Base-by-base conservation (phyloP, 1,140 invertebrate species). In the Achatina immaculata region DNA sequence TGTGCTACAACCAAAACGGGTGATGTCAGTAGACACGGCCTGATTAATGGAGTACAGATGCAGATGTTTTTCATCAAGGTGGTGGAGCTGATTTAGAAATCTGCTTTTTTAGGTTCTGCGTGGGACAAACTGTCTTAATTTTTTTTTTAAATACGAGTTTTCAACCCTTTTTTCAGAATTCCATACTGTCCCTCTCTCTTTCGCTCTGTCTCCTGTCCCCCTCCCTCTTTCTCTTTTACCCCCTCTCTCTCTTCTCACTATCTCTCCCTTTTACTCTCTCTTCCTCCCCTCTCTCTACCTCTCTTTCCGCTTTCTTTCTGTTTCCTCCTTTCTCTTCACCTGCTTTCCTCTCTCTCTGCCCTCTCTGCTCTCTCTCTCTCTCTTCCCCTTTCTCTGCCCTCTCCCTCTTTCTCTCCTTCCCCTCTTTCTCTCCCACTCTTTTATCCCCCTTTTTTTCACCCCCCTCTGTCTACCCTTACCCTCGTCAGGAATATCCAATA, bases 361-460 rank as follows among this genome's bases (percentile, higher is more conserved):
- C 0, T 42, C 0, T 14, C 24, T 11, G 9, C 43, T 28, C 69
- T 31, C 34, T 38, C 78, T 36, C 69, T 36, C 78, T 72, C 78
- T 34, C 68, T 36, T 68, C 38, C 78, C 40, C 68, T 71, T 42
- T 79, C 45, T 71, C 65, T 69, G 65, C 31, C 71, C 21, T 40
- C 28, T n/a, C 36, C 40, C n/a, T 14, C 40, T 38, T 55, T n/a
- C 3, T 14, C 21, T 45, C n/a, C 45, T 58, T n/a, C 14, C 43
- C n/a, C 69, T 58, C 78, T 28, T 11, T 58, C 43, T 19, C 68
- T 45, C 7, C 21, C 43, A 3, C 65, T 48, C 77, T 14, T 31
- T 69, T 66, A 14, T 36, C 62, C 36, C 58, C 58, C 40, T 7
- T 40, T 36, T 40, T 71, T n/a, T 71, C 40, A 38, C n/a, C 14